phyloP scores from a whole-genome alignment of 2,113 vertebrate genomes.

The Cololabis saira region DNA sequence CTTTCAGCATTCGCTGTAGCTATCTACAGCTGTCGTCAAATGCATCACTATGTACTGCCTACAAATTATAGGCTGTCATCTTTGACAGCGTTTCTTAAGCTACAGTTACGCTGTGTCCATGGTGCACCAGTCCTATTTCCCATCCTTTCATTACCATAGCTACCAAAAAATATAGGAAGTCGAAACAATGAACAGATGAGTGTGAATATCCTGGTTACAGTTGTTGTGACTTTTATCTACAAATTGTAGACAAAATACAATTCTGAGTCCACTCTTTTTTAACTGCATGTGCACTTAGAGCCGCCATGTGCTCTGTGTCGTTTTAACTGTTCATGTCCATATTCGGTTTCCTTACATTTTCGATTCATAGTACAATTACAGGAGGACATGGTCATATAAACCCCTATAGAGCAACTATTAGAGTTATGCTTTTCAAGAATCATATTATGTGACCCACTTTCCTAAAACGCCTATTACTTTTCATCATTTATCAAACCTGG shows the following conservation, averaged over 20 bases:
- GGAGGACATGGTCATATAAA: no score
- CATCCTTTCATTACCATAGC: constrained; percentile 61
- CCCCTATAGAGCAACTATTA: no score
- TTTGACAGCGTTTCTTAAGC: constrained; percentile 11
- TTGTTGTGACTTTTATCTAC: constrained; percentile 36
- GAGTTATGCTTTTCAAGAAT: no score
- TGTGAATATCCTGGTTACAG: constrained; percentile 68
- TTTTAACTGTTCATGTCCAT: not conserved
- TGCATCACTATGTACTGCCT: not conserved
- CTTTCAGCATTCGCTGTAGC: not conserved
- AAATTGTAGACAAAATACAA: constrained; percentile 24
- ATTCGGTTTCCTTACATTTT: not conserved
- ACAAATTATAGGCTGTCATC: constrained; percentile 5
- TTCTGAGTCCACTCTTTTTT: not conserved
- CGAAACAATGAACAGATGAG: constrained; percentile 71
- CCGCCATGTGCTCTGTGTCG: not conserved
- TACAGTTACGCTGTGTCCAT: constrained; percentile 23
- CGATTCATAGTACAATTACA: no score
- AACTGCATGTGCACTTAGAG: no score
- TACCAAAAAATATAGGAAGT: constrained; percentile 72
- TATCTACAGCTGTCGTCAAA: constrained; percentile 11
- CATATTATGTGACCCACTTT: no score
- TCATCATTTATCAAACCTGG: no score
- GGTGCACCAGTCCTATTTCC: constrained; percentile 46
- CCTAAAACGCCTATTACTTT: no score